phyloP scores from a whole-genome alignment of 2,797 vertebrate species.

The Pelobates cultripes region DNA sequence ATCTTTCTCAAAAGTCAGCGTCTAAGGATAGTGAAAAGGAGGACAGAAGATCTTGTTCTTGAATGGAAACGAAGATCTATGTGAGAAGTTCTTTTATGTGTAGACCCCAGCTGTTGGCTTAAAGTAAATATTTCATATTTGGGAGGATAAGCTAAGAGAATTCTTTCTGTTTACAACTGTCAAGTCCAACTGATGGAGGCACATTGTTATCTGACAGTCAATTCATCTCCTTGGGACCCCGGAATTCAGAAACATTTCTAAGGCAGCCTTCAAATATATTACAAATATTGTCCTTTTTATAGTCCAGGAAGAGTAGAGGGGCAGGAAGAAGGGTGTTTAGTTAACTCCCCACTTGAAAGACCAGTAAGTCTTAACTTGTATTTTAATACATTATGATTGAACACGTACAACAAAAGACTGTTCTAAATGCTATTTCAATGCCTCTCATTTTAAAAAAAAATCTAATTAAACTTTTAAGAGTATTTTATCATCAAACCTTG shows the following conservation, averaged over 20 bases:
- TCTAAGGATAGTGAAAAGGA: conserved; percentile 23
- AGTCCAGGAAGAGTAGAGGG: conserved; percentile 21
- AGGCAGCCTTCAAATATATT: conserved; percentile 71
- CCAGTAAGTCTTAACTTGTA: conserved; percentile 38
- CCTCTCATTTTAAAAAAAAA: conserved; percentile 22
- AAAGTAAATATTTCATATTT: conserved; percentile 83
- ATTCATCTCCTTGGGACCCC: conserved; percentile 77
- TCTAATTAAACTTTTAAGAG: conserved; percentile 18
- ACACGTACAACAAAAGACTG: background rate
- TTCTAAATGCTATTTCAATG: conserved; percentile 1
- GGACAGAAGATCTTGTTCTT: conserved; percentile 55
- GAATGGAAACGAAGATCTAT: conserved; percentile 69
- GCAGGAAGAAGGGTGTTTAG: background rate
- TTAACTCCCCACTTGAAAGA: conserved; percentile 28
- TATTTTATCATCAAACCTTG: conserved; percentile 21
- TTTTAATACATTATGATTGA: conserved; percentile 2
- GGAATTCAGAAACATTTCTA: conserved; percentile 77
- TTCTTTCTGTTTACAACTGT: conserved; percentile 79
- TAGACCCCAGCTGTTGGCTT: conserved; percentile 70
- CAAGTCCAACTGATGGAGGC: conserved; percentile 77
- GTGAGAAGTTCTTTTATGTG: conserved; percentile 70
- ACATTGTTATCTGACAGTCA: conserved; percentile 80
- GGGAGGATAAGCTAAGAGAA: conserved; percentile 77
- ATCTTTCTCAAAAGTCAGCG: conserved; percentile 58
- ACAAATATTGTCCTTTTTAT: conserved; percentile 65